phyloP scores from a whole-genome alignment of 1,140 invertebrate species.

The Odontomachus brunneus region DNA sequence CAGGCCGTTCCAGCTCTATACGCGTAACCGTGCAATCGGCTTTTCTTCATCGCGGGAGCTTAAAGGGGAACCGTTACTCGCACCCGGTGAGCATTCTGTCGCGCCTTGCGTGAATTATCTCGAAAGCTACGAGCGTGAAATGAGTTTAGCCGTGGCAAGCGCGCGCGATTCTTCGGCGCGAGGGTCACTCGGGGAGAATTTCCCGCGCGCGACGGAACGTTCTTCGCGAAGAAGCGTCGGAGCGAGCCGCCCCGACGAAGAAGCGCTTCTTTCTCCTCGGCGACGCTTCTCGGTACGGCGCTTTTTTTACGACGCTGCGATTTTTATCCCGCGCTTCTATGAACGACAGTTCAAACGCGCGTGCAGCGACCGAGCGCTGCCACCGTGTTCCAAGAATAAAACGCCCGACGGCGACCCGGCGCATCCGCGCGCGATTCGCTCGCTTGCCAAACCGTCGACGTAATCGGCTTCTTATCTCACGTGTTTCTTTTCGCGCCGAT shows the following conservation, averaged over 20 bases:
- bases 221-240: too few species aligned
- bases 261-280: not conserved
- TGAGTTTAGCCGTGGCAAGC: too few species aligned
- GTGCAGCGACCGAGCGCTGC: not conserved
- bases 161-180: too few species aligned
- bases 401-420: not conserved
- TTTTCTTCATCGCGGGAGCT: not conserved
- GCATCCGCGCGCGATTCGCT: slow-evolving; percentile 30
- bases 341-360: slow-evolving; percentile 2
- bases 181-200: too few species aligned
- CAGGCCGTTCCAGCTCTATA: not conserved
- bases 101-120: too few species aligned
- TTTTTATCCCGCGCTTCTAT: slow-evolving; percentile 38
- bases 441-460: slow-evolving; percentile 47
- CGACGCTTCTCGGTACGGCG: not conserved
- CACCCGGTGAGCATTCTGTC: too few species aligned
- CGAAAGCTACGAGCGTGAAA: too few species aligned
- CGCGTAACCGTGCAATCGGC: not conserved
- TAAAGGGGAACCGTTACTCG: too few species aligned
- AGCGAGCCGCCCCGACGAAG: too few species aligned
- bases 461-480: slow-evolving; percentile 70
- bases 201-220: too few species aligned
- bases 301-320: slow-evolving; percentile 6
- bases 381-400: slow-evolving; percentile 43
- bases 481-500: slow-evolving; percentile 62